These are phyloP conservation scores for Acromyrmex heyeri DNA, from an alignment of 1,140 invertebrate genomes.

Conservation along the genomic window DNA sequence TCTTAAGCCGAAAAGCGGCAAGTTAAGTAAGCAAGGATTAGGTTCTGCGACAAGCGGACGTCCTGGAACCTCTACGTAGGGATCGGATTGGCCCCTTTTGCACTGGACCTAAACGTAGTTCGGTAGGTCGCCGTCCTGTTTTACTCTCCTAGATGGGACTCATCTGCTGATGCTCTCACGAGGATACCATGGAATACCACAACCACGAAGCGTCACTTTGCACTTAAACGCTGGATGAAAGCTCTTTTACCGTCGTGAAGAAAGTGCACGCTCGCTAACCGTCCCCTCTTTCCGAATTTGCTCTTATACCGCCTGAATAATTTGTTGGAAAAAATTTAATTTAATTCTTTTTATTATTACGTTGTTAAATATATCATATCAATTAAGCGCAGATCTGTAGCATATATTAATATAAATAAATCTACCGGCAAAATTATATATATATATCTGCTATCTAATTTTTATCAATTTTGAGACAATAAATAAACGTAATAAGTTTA, in stretches of 20 bases:
- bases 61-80: constrained; percentile 53
- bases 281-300: constrained; percentile 58
- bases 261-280: constrained; percentile 56
- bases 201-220: constrained; percentile 81
- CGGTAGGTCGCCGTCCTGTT: constrained; percentile 50
- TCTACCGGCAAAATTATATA: background rate
- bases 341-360: constrained; percentile 5
- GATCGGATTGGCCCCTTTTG: constrained; percentile 57
- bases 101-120: constrained; percentile 50
- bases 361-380: background rate
- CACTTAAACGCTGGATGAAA: constrained; percentile 77
- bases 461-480: background rate
- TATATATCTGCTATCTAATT: background rate
- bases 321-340: constrained; percentile 20
- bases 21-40: constrained; percentile 85
- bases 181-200: constrained; percentile 77
- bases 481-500: background rate
- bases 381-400: background rate
- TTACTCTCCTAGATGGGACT: constrained; percentile 67
- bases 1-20: constrained; percentile 83
- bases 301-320: constrained; percentile 21
- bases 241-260: constrained; percentile 72
- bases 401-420: background rate
- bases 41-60: constrained; percentile 70
- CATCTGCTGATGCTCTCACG: constrained; percentile 82